Evolutionary conservation across 2,113 vertebrate species (phyloP).

Genomic region (Seriola rivoliana): DNA sequence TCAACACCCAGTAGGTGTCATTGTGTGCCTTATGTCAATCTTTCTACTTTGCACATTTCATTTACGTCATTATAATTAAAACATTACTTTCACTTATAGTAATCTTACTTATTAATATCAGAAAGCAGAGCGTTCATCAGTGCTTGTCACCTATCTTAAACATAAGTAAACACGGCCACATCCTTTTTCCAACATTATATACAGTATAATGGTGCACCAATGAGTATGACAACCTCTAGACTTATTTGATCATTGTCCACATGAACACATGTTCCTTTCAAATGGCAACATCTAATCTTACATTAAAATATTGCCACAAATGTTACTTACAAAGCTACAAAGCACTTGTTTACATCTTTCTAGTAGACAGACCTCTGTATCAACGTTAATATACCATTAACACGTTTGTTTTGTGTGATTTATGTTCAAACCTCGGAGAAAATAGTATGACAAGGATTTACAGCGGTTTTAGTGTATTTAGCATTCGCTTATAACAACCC

Average conservation of each 20-base stretch:
- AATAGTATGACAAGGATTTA: neutral
- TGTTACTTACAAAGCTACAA: neutral
- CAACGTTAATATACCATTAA: neutral
- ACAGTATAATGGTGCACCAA: neutral
- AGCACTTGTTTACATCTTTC: neutral
- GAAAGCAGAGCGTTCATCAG: neutral
- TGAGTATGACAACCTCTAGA: neutral
- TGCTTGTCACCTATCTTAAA: neutral
- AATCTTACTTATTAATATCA: constrained; percentile 26
- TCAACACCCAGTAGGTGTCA: constrained; percentile 70
- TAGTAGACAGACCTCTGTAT: neutral
- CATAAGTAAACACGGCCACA: no score
- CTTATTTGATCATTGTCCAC: constrained; percentile 1
- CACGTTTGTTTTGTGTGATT: neutral
- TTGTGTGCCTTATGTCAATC: constrained; percentile 63
- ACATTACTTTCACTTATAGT: constrained; percentile 33
- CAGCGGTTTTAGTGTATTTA: neutral
- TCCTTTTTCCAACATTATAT: neutral
- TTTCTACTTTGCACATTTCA: constrained; percentile 41
- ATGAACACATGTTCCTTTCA: neutral
- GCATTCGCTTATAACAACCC: neutral
- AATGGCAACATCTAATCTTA: neutral
- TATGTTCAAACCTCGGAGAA: neutral
- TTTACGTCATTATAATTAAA: constrained; percentile 65
- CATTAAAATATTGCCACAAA: constrained; percentile 1